Evolutionary conservation across 2,113 vertebrate species (phyloP).

Genomic region (Erythrolamprus reginae): DNA sequence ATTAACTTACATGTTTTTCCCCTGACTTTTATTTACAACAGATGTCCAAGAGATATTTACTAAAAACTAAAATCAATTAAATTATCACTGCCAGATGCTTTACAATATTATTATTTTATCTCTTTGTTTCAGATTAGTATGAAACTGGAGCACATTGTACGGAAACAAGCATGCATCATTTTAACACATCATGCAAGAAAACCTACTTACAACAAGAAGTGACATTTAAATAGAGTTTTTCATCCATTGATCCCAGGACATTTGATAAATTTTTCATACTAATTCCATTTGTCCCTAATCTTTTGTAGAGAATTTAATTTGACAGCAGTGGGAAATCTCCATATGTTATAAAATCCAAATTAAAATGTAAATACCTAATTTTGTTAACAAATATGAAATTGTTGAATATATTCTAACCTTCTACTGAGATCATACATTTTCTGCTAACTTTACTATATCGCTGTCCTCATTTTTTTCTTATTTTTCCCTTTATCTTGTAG

Average conservation of each 20-base stretch:
- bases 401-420: neutral
- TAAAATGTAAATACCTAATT: constrained; percentile 7
- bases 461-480: neutral
- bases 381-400: neutral
- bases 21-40: constrained; percentile 37
- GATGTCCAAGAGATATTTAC: constrained; percentile 36
- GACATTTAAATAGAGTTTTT: constrained; percentile 43
- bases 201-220: constrained; percentile 52
- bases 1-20: constrained; percentile 35
- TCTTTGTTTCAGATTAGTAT: constrained; percentile 59
- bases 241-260: constrained; percentile 54
- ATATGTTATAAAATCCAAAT: neutral
- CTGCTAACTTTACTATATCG: neutral
- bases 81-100: constrained; percentile 53
- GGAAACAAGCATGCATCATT: constrained; percentile 54
- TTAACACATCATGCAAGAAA: constrained; percentile 60
- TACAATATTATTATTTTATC: constrained; percentile 53
- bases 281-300: constrained; percentile 28
- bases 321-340: constrained; percentile 15
- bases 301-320: constrained; percentile 34
- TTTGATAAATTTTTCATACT: constrained; percentile 43
- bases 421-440: neutral
- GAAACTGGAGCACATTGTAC: constrained; percentile 47
- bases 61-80: constrained; percentile 21
- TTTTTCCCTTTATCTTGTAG: neutral